phyloP scores from a whole-genome alignment of 2,113 vertebrate species.

The Isichthys henryi region DNA sequence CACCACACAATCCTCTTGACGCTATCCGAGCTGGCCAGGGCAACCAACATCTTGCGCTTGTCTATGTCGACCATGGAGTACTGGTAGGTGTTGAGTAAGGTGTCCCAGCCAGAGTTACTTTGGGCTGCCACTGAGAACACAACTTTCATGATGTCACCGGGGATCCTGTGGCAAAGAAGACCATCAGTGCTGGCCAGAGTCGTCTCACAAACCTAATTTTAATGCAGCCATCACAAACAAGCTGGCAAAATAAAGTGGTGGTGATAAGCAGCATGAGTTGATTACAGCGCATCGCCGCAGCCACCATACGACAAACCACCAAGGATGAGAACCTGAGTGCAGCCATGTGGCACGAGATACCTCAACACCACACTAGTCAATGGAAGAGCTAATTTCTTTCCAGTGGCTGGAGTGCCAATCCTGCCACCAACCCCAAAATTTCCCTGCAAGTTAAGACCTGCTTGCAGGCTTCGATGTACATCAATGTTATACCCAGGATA shows the following conservation, averaged over 20 bases:
- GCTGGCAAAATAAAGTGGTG: background rate
- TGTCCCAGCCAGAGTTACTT: constrained; percentile 63
- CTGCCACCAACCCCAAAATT: too few species aligned
- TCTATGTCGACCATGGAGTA: constrained; percentile 64
- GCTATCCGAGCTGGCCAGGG: constrained; percentile 74
- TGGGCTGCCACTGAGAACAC: constrained; percentile 77
- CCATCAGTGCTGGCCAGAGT: background rate
- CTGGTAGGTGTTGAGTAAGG: constrained; percentile 56
- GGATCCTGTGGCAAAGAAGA: constrained; percentile 58
- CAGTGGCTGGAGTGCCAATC: too few species aligned
- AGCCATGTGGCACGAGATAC: too few species aligned
- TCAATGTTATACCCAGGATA: too few species aligned
- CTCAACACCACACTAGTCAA: too few species aligned
- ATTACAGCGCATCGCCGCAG: too few species aligned
- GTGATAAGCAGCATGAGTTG: too few species aligned
- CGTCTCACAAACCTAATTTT: background rate
- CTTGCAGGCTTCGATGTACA: too few species aligned
- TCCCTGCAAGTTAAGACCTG: too few species aligned
- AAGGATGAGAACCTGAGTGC: too few species aligned
- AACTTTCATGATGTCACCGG: constrained; percentile 72
- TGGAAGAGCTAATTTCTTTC: too few species aligned
- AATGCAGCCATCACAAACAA: background rate
- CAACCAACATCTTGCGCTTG: constrained; percentile 77
- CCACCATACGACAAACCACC: too few species aligned
- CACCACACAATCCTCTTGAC: constrained; percentile 69